Evolutionary conservation across 2,888 invertebrate species (phyloP), one percentile per base, ranked within the genome.

Genomic region (Agonopterix arenella): DNA sequence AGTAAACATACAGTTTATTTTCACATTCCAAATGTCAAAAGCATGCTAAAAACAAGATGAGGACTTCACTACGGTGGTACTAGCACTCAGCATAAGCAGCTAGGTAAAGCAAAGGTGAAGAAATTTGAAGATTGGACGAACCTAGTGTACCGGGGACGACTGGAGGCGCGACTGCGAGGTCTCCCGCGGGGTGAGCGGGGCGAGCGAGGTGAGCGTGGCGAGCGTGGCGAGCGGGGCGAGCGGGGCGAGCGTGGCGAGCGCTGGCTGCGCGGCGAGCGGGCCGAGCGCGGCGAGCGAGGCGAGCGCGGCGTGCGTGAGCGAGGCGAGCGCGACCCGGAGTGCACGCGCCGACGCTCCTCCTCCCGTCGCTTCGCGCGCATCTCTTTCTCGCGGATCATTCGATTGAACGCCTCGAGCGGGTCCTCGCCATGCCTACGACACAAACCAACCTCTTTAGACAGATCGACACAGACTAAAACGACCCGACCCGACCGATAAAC

Each of bases 301-400:
- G 60, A 55, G 50, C 66, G 64, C 1, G 59, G 56, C 45, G 60
- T 44, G 42, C 63, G 64, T 28, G 80, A 46, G 41, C 70, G 70
- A 0, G 58, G 57, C 44, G 62, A 49, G 50, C 63, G 63, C 49
- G 70, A 66, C 4, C 67, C 67, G 70, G 70, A 60, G 61, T 73
- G 68, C 68, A 74, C 72, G 66, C 90, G 76, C 53, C 93, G 90
- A 49, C 93, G 91, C 66, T 91, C 90, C 52, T 91, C 89, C 61
- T 92, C 90, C 50, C 91, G 90, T 49, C 93, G 89, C 61, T 92
- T 89, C 57, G 93, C 93, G 44, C 92, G 86, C 80, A 93, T 93
- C 78, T 95, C 95, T 77, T 96, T 96, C 78, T 96, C 96, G 58
- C 95, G 91, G 68, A 97, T 91, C 90, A 96, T 94, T 59, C 96